Evolutionary conservation across 1,140 invertebrate genomes (phyloP), one percentile per base, ranked within the genome.

Genomic region (Telenomus remus): DNA sequence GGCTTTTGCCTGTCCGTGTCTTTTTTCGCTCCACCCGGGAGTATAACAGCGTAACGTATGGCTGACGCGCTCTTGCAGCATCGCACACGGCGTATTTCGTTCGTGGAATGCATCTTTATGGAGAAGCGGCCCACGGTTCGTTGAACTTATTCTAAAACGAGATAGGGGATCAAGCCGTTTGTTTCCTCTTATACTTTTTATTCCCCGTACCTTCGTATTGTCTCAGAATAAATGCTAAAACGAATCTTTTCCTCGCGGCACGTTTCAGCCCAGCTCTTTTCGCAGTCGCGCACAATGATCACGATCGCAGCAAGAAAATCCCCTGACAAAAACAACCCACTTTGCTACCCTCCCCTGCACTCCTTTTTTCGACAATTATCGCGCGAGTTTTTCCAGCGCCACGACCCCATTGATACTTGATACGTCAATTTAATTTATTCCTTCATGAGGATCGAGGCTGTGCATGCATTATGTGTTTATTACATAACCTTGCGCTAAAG

Each of bases 61-160:
- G 70, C 66, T 74, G 65, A 75, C 66, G 66, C 65, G 76, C 66
- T 78, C 64, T 27, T 27, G 57, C 66, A 59, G 51, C 76, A 74
- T 69, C 61, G 69, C 68, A 55, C 57, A 71, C 70, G 55, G 70
- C 15, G 60, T 55, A 68, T 79, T 75, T 78, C 60, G 68, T 78
- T 81, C 66, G 70, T 68, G 79, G 64, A 82, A 80, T 80, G 76
- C 73, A 79, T 81, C 76, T 81, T 80, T 79, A 79, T 76, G 64
- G 71, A 74, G 74, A 75, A 75, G 72, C 44, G 48, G 64, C 44
- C 63, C 71, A 68, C 57, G 75, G 79, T 79, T 80, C 80, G 71
- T 80, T 82, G 80, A 82, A 82, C 79, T 66, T 73, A 57, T 68
- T 79, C 73, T 80, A 79, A 78, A 80, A 82, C 79, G 39, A 79